A percentile compares a stretch with the other conserved stretches of the same genome.
Evolutionary conservation across 1,140 invertebrate species (phyloP).

Genomic region (Drosophila jambulina): DNA sequence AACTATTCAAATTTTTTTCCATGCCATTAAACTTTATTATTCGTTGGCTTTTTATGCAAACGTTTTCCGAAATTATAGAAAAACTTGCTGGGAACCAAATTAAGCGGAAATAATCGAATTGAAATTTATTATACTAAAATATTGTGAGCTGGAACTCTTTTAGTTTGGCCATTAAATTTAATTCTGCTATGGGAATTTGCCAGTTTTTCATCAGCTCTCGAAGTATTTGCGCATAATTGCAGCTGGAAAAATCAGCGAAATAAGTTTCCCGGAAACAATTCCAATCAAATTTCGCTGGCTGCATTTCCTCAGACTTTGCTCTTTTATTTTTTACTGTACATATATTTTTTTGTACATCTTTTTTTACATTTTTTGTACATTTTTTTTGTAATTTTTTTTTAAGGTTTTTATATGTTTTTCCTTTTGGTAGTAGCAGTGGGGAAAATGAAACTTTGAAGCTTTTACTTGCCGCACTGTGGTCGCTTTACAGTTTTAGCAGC

Average conservation of each 20-base stretch:
- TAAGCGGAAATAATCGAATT: conserved; percentile 30
- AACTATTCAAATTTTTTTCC: conserved; percentile 16
- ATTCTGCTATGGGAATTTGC: conserved; percentile 1
- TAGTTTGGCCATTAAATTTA: conserved; percentile 19
- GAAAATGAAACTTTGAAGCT: conserved; percentile 46
- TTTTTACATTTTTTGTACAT: background rate
- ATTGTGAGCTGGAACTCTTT: background rate
- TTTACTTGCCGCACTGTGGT: conserved; percentile 44
- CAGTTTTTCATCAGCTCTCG: conserved; percentile 17
- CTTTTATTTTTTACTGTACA: background rate
- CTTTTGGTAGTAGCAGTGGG: background rate
- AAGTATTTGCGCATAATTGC: conserved; percentile 32
- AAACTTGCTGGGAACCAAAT: conserved; percentile 11
- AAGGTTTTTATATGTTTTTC: background rate
- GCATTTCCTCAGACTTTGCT: conserved; percentile 1
- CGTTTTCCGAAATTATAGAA: conserved; percentile 8
- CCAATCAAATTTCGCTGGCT: conserved; percentile 35
- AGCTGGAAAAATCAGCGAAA: conserved; percentile 21
- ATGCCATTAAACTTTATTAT: conserved; percentile 15
- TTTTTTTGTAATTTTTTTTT: background rate
- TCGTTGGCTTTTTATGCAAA: conserved; percentile 1
- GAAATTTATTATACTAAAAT: conserved; percentile 22
- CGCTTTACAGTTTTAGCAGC: conserved; percentile 67
- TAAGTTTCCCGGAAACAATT: conserved; percentile 41
- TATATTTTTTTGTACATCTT: background rate